These are phyloP conservation scores for Mastigias papua DNA, from an alignment of 30 jellyfish, hydroid and myxozoan species.

Conservation along the genomic window DNA sequence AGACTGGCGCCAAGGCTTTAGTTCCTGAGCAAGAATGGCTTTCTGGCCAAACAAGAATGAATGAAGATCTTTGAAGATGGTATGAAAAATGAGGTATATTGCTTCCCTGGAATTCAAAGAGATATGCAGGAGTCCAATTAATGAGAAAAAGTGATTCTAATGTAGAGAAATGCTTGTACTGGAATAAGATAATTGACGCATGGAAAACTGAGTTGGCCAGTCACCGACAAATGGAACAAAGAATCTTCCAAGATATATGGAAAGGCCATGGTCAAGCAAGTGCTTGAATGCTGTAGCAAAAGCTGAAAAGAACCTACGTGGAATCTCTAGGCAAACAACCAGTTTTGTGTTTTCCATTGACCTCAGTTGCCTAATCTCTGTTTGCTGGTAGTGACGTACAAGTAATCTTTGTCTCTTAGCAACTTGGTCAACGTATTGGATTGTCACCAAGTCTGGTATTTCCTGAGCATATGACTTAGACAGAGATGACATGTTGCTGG, in stretches of 20 bases:
- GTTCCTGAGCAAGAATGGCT: slow-evolving; percentile 56
- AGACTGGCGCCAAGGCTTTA: slow-evolving; percentile 69
- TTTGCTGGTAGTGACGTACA: slow-evolving; percentile 28
- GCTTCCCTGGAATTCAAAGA: slow-evolving; percentile 62
- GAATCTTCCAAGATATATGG: slow-evolving; percentile 46
- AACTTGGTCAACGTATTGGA: slow-evolving; percentile 24
- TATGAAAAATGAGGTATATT: slow-evolving; percentile 35
- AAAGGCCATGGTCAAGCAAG: slow-evolving; percentile 61
- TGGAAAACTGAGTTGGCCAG: slow-evolving; percentile 65
- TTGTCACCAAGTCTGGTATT: slow-evolving; percentile 41
- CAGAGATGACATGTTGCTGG: too few species aligned
- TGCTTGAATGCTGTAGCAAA: slow-evolving; percentile 22
- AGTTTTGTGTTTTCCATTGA: slow-evolving; percentile 50
- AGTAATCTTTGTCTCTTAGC: slow-evolving; percentile 38
- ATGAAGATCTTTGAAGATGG: slow-evolving; percentile 35
- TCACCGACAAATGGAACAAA: slow-evolving; percentile 65
- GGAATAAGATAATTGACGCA: slow-evolving; percentile 40
- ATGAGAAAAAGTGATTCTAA: slow-evolving; percentile 32
- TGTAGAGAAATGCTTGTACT: not conserved
- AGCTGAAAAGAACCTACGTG: slow-evolving; percentile 11
- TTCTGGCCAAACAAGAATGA: slow-evolving; percentile 45
- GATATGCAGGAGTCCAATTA: slow-evolving; percentile 52
- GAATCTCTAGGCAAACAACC: slow-evolving; percentile 35
- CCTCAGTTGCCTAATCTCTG: slow-evolving; percentile 31
- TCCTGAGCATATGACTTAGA: slow-evolving; percentile 47